Evolutionary conservation across 2,888 invertebrate species (phyloP).

Genomic region (Halictus quadricinctus): DNA sequence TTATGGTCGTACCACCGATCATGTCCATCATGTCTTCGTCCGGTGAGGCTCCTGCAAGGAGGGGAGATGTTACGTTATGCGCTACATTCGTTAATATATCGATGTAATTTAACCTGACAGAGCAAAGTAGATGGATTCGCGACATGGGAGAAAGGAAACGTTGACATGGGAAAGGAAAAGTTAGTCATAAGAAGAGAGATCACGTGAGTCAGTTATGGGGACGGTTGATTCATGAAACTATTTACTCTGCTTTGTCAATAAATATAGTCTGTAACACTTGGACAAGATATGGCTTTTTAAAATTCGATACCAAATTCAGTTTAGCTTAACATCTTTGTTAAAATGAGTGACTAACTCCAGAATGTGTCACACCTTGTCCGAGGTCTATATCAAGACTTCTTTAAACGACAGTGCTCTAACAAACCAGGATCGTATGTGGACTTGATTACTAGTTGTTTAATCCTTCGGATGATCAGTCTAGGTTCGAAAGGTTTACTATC

Average conservation of each 20-base stretch:
- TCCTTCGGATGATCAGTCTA: conserved; percentile 10
- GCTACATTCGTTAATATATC: conserved; percentile 28
- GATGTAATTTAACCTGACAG: neutral
- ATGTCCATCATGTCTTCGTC: conserved; percentile 85
- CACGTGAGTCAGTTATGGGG: neutral
- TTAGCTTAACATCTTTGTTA: neutral
- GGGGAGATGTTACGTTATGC: conserved; percentile 60
- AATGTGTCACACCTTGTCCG: neutral
- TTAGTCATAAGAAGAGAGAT: neutral
- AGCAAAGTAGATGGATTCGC: neutral
- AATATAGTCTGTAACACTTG: neutral
- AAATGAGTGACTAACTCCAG: neutral
- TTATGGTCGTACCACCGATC: conserved; percentile 84
- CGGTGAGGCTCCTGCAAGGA: conserved; percentile 71
- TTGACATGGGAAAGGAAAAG: neutral
- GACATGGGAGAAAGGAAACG: no score
- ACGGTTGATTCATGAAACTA: neutral
- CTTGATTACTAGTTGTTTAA: conserved; percentile 57
- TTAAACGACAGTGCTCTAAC: conserved; percentile 35
- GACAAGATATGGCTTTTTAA: neutral
- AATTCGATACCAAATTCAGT: neutral
- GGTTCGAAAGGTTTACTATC: conserved; percentile 4
- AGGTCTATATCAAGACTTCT: conserved; percentile 21
- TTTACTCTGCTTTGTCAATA: neutral
- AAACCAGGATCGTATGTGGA: conserved; percentile 31